Percentiles rank a stretch among this genome's conserved stretches.
These are phyloP conservation scores for Drosophila carrolli DNA, from an alignment of 1,140 invertebrate genomes.

Conservation along the genomic window DNA sequence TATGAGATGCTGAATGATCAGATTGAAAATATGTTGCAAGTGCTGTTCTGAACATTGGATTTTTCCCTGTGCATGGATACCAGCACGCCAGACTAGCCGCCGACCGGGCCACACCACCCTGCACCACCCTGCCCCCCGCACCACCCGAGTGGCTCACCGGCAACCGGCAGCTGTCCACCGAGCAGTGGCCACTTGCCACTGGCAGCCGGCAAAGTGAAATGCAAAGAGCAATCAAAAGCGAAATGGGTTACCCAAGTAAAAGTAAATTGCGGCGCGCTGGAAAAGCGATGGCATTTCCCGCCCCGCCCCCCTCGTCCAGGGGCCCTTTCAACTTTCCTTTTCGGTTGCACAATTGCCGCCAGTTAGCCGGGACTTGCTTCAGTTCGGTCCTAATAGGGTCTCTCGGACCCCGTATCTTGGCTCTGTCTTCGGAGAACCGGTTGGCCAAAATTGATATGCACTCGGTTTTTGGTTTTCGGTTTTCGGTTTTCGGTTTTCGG, in stretches of 20 bases:
- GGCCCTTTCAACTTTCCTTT: constrained; percentile 77
- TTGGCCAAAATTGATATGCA: constrained; percentile 55
- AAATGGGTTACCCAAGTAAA: constrained; percentile 77
- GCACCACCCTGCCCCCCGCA: not conserved
- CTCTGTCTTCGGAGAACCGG: constrained; percentile 30
- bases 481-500: constrained; percentile 6
- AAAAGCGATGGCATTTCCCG: constrained; percentile 37
- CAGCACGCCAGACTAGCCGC: constrained; percentile 30
- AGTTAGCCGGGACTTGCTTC: constrained; percentile 1
- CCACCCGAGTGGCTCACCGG: constrained; percentile 16
- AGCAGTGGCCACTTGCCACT: constrained; percentile 7
- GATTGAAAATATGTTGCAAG: too few species aligned
- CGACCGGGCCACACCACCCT: constrained; percentile 15
- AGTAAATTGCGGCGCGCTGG: constrained; percentile 65
- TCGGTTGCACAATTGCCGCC: constrained; percentile 67
- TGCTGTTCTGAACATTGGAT: not conserved
- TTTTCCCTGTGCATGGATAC: constrained; percentile 11
- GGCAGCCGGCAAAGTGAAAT: constrained; percentile 65
- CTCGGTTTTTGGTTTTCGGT: constrained; percentile 47
- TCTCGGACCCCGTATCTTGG: constrained; percentile 5
- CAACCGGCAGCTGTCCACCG: constrained; percentile 18
- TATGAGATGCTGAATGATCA: too few species aligned
- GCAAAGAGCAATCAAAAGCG: constrained; percentile 76
- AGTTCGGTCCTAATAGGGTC: constrained; percentile 22
- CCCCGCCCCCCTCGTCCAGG: not conserved